Evolutionary conservation across 2,113 vertebrate species (phyloP), one percentile per base, ranked within the genome.

Genomic region (Mixornis gularis): DNA sequence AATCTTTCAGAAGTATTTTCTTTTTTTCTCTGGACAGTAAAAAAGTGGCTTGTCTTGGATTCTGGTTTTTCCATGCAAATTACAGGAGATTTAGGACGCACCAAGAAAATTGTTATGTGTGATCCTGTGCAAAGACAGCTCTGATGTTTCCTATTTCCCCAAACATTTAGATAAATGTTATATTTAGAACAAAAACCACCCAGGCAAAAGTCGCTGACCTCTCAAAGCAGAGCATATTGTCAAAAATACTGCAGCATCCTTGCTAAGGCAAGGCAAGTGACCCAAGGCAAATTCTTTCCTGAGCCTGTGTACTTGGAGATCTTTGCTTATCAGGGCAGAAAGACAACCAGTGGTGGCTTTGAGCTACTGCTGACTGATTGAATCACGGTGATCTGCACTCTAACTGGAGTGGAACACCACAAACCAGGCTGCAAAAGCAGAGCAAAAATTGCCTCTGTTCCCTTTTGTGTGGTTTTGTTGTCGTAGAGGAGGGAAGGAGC

Each of bases 321-420:
- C 78, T 90, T 90, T 97, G 96, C 94, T 97, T 96, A 97, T 96
- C 96, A 95, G 96, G 89, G 96, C 96, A 97, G 95, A 97, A 97
- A 82, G 80, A 95, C 88, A 96, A 96, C 96, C 82, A 94, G 94
- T 81, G 94, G 94, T 97, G 96, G 95, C 97, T 97, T 92, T 97
- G 92, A 97, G 96, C 96, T 96, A 96, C 94, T 84, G 90, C 96
- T 96, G 96, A 96, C 95, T 85, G 89, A 94, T 94, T 95, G 84
- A 95, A 96, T 97, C 96, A 96, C 77, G 27, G 32, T 90, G 95
- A 97, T 95, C 92, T 91, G 71, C 65, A 13, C 72, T 91, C 88
- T 34, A 92, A 86, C 46, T 85, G 83, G 46, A 97, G 94, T 95
- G 94, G 94, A 97, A 96, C 73, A 73, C 93, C 24, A 51, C 87